Conservation (phyloP, 2,888 invertebrate genomes). For the Macaria notata region DNA sequence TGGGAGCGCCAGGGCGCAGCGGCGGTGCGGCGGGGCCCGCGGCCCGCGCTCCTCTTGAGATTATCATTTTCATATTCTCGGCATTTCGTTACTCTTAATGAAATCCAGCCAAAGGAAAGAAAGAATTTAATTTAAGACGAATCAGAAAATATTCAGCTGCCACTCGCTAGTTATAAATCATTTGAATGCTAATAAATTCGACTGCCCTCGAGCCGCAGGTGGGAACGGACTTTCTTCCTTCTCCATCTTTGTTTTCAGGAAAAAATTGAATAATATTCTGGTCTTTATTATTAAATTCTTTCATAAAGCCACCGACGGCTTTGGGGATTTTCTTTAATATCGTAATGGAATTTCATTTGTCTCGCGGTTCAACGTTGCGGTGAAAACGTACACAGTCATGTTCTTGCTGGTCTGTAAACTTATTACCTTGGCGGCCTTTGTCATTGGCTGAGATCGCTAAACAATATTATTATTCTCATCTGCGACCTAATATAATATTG, state of each 20-base stretch:
- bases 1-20: neutral
- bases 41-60: slow-evolving; percentile 43
- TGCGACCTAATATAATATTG: neutral
- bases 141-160: slow-evolving; percentile 81
- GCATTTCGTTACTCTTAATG: slow-evolving; percentile 78
- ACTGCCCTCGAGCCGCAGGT: slow-evolving; percentile 73
- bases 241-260: slow-evolving; percentile 74
- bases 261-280: slow-evolving; percentile 75
- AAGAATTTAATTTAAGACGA: slow-evolving; percentile 81
- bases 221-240: slow-evolving; percentile 73
- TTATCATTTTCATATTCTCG: slow-evolving; percentile 75
- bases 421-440: slow-evolving; percentile 36
- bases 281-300: slow-evolving; percentile 77
- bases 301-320: slow-evolving; percentile 71
- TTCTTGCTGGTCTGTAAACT: slow-evolving; percentile 37
- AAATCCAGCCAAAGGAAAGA: slow-evolving; percentile 80
- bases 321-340: slow-evolving; percentile 74
- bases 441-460: slow-evolving; percentile 40
- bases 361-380: slow-evolving; percentile 52
- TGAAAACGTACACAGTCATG: slow-evolving; percentile 48
- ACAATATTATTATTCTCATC: slow-evolving; percentile 30
- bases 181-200: slow-evolving; percentile 83
- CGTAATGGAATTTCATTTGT: slow-evolving; percentile 75
- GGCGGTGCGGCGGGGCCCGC: neutral
- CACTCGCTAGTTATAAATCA: slow-evolving; percentile 81